Conservation (phyloP, 1,140 invertebrate species). For the Rhynchophorus ferrugineus region DNA sequence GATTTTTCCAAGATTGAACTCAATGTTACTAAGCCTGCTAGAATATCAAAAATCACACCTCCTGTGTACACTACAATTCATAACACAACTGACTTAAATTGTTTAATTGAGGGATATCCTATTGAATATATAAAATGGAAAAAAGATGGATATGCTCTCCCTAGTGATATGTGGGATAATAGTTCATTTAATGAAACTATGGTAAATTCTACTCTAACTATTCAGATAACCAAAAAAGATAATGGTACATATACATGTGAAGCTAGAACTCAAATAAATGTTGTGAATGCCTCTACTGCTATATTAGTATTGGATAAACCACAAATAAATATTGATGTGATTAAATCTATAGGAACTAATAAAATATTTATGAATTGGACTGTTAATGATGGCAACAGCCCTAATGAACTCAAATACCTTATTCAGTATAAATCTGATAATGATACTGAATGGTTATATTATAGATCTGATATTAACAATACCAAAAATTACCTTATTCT, state of each 20-base stretch:
- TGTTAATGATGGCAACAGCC: slow-evolving; percentile 65
- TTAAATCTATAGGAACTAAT: slow-evolving; percentile 64
- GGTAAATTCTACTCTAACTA: slow-evolving; percentile 46
- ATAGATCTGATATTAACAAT: slow-evolving; percentile 43
- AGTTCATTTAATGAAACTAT: slow-evolving; percentile 50
- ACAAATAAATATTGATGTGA: slow-evolving; percentile 60
- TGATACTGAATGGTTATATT: slow-evolving; percentile 46
- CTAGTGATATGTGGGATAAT: slow-evolving; percentile 40
- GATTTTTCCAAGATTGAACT: slow-evolving; percentile 36
- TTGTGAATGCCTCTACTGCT: slow-evolving; percentile 40
- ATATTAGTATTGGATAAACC: slow-evolving; percentile 63
- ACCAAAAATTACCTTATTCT: slow-evolving; percentile 47
- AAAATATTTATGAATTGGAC: slow-evolving; percentile 80
- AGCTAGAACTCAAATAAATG: slow-evolving; percentile 35
- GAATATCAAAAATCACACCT: slow-evolving; percentile 41
- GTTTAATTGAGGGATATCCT: slow-evolving; percentile 52
- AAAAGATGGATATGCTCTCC: slow-evolving; percentile 47
- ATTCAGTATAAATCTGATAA: slow-evolving; percentile 55
- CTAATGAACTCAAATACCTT: slow-evolving; percentile 54
- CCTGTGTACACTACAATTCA: slow-evolving; percentile 45
- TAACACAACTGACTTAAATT: slow-evolving; percentile 45
- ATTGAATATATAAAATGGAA: slow-evolving; percentile 49
- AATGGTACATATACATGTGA: slow-evolving; percentile 58
- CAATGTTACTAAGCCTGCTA: slow-evolving; percentile 43
- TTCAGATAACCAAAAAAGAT: slow-evolving; percentile 54